phyloP scores from a whole-genome alignment of 35 echinoderm and acorn worm genomes.

The Heliocidaris tuberculata region DNA sequence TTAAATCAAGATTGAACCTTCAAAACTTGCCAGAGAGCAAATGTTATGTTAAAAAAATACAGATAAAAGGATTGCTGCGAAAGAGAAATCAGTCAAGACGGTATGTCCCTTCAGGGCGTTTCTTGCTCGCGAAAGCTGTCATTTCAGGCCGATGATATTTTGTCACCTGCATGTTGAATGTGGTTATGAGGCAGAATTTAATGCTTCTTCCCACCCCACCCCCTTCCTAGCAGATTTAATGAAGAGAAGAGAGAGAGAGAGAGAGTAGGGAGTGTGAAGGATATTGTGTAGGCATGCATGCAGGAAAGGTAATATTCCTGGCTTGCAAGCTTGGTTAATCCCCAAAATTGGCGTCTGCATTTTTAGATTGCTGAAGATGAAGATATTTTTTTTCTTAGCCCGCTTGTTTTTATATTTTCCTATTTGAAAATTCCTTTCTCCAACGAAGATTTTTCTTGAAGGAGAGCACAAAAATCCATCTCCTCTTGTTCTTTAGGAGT shows the following conservation, averaged over 20 bases:
- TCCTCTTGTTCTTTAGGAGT: too few relatives aligned
- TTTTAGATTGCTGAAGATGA: not conserved
- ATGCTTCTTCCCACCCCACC: not conserved
- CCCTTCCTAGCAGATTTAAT: not conserved
- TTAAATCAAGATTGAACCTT: not conserved
- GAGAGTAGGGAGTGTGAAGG: not conserved
- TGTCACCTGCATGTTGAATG: conserved; percentile 16
- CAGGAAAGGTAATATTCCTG: not conserved
- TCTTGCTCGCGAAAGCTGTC: not conserved
- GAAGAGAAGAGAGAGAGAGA: not conserved
- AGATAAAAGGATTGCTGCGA: not conserved
- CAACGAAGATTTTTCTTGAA: not conserved
- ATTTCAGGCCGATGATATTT: not conserved
- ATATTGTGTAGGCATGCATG: not conserved
- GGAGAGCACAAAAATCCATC: not conserved
- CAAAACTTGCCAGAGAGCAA: not conserved
- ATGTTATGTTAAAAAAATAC: not conserved
- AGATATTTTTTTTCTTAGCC: not conserved
- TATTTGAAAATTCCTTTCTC: not conserved
- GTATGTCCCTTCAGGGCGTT: not conserved
- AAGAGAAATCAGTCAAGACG: not conserved
- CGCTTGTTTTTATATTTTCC: not conserved
- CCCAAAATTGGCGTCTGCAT: not conserved
- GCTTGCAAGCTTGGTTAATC: conserved; percentile 15
- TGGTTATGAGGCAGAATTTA: not conserved